Evolutionary conservation across 2,113 vertebrate species (phyloP).

Genomic region (Campylomormyrus numenius): DNA sequence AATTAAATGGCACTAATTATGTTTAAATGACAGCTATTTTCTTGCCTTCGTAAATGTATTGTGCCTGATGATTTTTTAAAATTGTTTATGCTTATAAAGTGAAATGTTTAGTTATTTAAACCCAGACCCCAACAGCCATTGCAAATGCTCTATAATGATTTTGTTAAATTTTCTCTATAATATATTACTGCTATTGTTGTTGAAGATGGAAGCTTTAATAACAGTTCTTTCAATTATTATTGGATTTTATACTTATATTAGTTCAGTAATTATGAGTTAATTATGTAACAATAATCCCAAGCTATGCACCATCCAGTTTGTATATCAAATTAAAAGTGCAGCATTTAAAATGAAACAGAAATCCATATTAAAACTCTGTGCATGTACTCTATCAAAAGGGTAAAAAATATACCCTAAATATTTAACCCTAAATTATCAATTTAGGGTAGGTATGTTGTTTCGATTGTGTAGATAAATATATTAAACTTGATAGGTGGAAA

Average conservation of each 20-base stretch:
- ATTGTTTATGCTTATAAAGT: background rate
- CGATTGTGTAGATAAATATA: background rate
- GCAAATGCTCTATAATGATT: background rate
- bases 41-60: background rate
- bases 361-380: background rate
- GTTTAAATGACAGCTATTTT: background rate
- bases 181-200: background rate
- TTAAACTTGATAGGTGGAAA: background rate
- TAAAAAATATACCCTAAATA: background rate
- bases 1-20: background rate
- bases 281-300: background rate
- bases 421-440: background rate
- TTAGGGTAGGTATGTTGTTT: background rate
- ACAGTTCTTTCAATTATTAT: background rate
- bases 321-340: background rate
- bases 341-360: background rate
- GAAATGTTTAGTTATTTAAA: background rate
- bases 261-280: background rate
- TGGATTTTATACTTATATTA: constrained; percentile 2
- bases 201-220: background rate
- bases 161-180: background rate
- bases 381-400: background rate
- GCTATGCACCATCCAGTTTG: background rate
- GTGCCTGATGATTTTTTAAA: background rate
- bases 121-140: background rate